phyloP scores from a whole-genome alignment of 1,140 invertebrate genomes.

The Drosophila ogumai region DNA sequence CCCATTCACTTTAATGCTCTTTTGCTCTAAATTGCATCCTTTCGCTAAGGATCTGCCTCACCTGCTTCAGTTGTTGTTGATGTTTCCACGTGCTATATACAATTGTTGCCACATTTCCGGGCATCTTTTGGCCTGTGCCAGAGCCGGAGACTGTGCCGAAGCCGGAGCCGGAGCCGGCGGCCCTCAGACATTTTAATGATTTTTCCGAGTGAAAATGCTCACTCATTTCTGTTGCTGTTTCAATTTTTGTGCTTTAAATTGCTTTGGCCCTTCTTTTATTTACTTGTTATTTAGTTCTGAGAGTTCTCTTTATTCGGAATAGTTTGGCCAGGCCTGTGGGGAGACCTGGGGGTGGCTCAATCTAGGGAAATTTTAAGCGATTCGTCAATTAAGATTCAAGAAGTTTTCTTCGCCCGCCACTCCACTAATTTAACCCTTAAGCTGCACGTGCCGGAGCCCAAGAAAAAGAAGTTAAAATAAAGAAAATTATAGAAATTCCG shows the following conservation, averaged over 20 bases:
- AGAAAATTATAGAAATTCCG: slow-evolving; percentile 40
- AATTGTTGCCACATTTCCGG: slow-evolving; percentile 78
- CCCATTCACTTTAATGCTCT: slow-evolving; percentile 75
- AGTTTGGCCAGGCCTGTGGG: slow-evolving; percentile 43
- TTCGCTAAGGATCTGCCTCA: slow-evolving; percentile 36
- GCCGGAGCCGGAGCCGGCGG: slow-evolving; percentile 35
- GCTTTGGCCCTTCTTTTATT: slow-evolving; percentile 56
- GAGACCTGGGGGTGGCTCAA: slow-evolving; percentile 9
- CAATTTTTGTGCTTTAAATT: slow-evolving; percentile 74
- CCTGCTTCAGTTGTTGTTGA: slow-evolving; percentile 40
- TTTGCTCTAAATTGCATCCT: slow-evolving; percentile 78
- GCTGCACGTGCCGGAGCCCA: slow-evolving; percentile 59
- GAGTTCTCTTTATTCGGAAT: slow-evolving; percentile 43
- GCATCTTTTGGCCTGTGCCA: slow-evolving; percentile 41
- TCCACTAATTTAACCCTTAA: slow-evolving; percentile 43
- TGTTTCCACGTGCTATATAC: slow-evolving; percentile 58
- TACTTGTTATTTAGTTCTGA: slow-evolving; percentile 40
- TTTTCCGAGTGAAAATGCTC: slow-evolving; percentile 70
- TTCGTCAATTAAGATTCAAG: slow-evolving; percentile 77
- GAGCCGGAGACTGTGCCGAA: slow-evolving; percentile 23
- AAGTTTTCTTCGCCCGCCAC: slow-evolving; percentile 17
- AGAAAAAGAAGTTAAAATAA: slow-evolving; percentile 25
- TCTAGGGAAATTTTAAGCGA: slow-evolving; percentile 46
- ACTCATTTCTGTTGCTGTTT: slow-evolving; percentile 16
- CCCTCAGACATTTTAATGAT: slow-evolving; percentile 79